Base-by-base conservation (phyloP, 2,888 invertebrate species). In the Drosophila hamatofila region DNA sequence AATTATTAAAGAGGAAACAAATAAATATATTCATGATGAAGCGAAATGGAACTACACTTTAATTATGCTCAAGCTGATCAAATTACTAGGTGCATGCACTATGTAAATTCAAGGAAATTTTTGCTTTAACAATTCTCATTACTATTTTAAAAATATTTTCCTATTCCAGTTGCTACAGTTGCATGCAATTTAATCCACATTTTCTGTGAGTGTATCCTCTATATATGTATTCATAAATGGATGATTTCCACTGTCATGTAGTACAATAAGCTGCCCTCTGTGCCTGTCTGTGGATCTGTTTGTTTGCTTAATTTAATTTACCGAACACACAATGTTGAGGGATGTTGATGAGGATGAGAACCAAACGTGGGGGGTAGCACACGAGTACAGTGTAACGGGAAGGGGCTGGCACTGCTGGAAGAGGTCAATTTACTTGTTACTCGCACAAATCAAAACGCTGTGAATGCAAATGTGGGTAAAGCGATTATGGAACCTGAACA, bases 251-350 rank as follows among this genome's bases (percentile, higher is more conserved):
- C 63, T 60, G 65, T 79, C 75, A 65, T 75, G 62, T 79, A 51
- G 51, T 44, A 80, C 77, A 77, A 77, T 78, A 67, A 71, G 75
- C 80, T 71, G 75, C 51, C 63, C 70, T 65, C 64, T 51, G 63
- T 49, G 64, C 63, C 54, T 66, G 64, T 65, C 54, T 66, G 72
- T 59, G 60, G 48, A 67, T 73, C 60, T 77, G 83, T 75, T 82
- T 88, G 83, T 73, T 77, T 77, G 79, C 81, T 84, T 89, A 84
- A 84, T 89, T 84, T 78, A 89, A 84, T 84, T 87, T 87, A 84
- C 69, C 70, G 66, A 61, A 66, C 76, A 81, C 76, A 81, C 81
- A 79, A 66, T 77, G 66, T 46, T 59, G 64, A 78, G 72, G 75
- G 78, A 69, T 76, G 78, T 35, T 76, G 76, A 72, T 72, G 68